Evolutionary conservation across 2,888 invertebrate genomes (phyloP).

Genomic region (Nymphalis urticae): DNA sequence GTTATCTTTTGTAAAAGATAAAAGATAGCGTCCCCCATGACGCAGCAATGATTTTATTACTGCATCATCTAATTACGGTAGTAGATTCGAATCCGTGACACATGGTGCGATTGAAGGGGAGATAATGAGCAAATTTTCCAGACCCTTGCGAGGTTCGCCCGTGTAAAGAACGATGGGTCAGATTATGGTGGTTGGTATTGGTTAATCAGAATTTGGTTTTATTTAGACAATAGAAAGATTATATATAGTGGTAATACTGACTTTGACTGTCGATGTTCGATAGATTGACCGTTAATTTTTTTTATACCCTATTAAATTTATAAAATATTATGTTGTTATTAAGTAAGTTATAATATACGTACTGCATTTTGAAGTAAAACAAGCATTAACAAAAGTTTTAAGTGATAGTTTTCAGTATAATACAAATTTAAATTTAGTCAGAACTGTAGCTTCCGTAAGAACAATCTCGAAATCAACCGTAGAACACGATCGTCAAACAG

Average conservation of each 20-base stretch:
- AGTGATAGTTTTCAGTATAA: too few species aligned
- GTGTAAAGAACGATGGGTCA: slow-evolving; percentile 15
- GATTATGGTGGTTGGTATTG: slow-evolving; percentile 28
- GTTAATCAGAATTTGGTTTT: slow-evolving; percentile 29
- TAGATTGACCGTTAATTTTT: neutral
- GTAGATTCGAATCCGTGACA: slow-evolving; percentile 63
- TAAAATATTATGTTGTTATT: neutral
- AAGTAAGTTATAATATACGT: too few species aligned
- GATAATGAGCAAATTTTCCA: slow-evolving; percentile 48
- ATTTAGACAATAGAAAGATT: slow-evolving; percentile 30
- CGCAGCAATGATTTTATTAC: slow-evolving; percentile 72
- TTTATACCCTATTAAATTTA: neutral
- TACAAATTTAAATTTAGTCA: too few species aligned
- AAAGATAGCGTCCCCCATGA: slow-evolving; percentile 53
- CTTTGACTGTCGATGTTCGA: neutral
- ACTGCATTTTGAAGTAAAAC: too few species aligned
- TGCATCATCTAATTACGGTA: slow-evolving; percentile 72
- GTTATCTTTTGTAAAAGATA: slow-evolving; percentile 36
- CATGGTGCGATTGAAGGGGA: slow-evolving; percentile 58
- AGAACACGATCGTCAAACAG: too few species aligned
- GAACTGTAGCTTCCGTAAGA: too few species aligned
- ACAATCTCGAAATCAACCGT: too few species aligned
- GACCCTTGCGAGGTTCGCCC: slow-evolving; percentile 26
- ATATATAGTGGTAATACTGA: slow-evolving; percentile 13
- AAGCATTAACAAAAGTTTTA: too few species aligned